These are phyloP conservation scores for Rhegmatorhina hoffmannsi DNA, from an alignment of 2,113 vertebrate species.

Conservation along the genomic window DNA sequence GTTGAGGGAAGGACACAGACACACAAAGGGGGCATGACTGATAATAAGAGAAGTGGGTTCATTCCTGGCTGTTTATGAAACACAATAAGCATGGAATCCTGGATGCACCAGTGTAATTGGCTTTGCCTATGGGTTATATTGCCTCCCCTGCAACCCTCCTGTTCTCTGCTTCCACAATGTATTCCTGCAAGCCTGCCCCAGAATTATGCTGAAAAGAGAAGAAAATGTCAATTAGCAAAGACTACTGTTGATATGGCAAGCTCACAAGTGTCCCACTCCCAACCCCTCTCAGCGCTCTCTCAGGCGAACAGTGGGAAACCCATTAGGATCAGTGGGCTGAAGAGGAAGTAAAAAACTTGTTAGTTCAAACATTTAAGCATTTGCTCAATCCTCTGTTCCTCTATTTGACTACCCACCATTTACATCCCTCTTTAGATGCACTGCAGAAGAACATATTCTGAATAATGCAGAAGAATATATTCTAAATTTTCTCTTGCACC, in stretches of 20 bases:
- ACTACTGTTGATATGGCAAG: not conserved
- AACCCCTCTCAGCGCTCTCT: not conserved
- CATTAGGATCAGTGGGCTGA: not conserved
- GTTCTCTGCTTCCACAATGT: not conserved
- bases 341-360: not conserved
- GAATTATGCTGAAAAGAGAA: not conserved
- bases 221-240: not conserved
- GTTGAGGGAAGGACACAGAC: not conserved
- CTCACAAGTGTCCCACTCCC: not conserved
- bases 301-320: slow-evolving; percentile 3
- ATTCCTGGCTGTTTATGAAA: slow-evolving; percentile 51
- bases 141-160: not conserved
- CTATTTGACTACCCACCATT: not conserved
- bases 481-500: not conserved
- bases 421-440: not conserved
- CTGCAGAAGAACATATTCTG: not conserved
- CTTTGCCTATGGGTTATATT: slow-evolving; percentile 42
- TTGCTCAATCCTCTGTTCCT: slow-evolving; percentile 9
- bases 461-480: not conserved
- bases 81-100: slow-evolving; percentile 38
- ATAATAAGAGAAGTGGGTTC: not conserved
- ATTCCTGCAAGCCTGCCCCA: not conserved
- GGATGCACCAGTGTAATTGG: slow-evolving; percentile 16
- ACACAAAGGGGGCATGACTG: slow-evolving; percentile 20
- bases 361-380: not conserved